These are phyloP conservation scores for Papilio polytes DNA, from an alignment of 1,140 invertebrate genomes.

Conservation along the genomic window DNA sequence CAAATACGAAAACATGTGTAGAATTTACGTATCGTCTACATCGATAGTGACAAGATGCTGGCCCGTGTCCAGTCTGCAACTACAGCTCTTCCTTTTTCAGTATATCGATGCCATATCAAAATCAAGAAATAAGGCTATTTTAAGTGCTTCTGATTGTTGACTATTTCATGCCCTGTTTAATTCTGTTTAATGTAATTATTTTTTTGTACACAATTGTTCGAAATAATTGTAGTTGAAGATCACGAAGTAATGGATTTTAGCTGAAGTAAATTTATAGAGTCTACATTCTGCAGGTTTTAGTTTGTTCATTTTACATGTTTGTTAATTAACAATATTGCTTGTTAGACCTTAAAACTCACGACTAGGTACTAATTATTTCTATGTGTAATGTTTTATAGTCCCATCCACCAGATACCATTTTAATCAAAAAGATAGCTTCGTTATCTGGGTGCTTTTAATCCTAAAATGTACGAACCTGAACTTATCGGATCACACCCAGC, in stretches of 20 bases:
- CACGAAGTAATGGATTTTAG: background rate
- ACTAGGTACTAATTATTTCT: background rate
- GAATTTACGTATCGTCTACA: conserved; percentile 15
- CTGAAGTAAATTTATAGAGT: background rate
- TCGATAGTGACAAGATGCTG: conserved; percentile 31
- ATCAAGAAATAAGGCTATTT: background rate
- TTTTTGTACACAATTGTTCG: no score
- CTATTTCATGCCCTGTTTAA: background rate
- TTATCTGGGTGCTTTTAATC: background rate
- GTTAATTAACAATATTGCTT: background rate
- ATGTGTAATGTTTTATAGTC: background rate
- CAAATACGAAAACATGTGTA: conserved; percentile 37
- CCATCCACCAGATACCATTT: background rate
- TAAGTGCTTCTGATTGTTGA: background rate
- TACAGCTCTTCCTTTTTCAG: background rate
- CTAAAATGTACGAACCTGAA: background rate
- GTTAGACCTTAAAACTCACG: background rate
- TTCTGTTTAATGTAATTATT: background rate
- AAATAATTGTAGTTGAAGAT: background rate
- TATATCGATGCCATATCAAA: background rate
- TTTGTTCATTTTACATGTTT: background rate
- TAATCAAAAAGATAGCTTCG: background rate
- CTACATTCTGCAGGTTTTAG: background rate
- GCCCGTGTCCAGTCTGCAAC: conserved; percentile 20
- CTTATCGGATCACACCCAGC: background rate